phyloP scores from a whole-genome alignment of 2,113 vertebrate species.

The Chitala chitala region DNA sequence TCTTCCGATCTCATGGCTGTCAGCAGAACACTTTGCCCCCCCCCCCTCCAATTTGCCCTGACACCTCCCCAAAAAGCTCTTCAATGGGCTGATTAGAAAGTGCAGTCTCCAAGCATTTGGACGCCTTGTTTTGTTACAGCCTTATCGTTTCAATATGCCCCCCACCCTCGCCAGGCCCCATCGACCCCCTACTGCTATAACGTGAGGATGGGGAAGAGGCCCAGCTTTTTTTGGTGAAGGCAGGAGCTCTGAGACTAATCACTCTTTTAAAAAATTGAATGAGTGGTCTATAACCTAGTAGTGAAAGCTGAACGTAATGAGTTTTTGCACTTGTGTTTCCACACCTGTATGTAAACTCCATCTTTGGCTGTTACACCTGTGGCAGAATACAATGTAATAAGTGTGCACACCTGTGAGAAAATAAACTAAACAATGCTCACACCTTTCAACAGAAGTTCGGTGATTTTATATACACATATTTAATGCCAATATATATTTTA shows the following conservation, averaged over 20 bases:
- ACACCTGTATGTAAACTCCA: too few species aligned
- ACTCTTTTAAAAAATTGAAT: background rate
- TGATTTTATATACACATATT: too few species aligned
- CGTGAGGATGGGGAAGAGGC: background rate
- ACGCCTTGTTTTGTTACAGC: background rate
- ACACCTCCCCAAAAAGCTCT: background rate
- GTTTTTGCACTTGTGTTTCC: background rate
- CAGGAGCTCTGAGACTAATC: background rate
- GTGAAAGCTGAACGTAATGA: background rate
- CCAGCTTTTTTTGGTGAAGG: background rate
- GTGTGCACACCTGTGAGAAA: conserved; percentile 12
- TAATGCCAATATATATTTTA: too few species aligned
- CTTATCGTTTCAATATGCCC: background rate
- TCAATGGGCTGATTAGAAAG: background rate
- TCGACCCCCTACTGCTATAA: conserved; percentile 3
- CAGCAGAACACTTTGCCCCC: background rate
- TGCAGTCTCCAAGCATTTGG: background rate
- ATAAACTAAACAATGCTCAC: too few species aligned
- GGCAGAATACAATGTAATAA: conserved; percentile 11
- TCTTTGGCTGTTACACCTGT: too few species aligned
- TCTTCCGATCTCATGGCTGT: conserved; percentile 12
- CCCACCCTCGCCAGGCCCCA: background rate
- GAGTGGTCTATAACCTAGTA: background rate
- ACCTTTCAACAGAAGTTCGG: too few species aligned
- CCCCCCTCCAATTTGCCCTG: background rate